Base-by-base conservation (phyloP, 2,888 invertebrate species). In the Noctua comes region DNA sequence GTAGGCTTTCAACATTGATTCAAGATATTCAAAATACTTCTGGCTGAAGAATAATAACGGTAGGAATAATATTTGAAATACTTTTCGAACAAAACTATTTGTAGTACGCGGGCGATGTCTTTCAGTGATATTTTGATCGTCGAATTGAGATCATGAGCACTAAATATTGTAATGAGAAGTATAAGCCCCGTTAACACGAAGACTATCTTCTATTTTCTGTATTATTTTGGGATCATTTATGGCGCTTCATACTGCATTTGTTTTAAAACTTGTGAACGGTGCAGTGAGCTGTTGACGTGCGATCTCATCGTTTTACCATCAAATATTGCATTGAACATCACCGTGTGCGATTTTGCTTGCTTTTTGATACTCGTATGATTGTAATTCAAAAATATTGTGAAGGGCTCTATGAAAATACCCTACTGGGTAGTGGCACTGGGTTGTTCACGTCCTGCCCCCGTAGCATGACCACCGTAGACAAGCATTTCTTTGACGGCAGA, bases 81-180 rank as follows among this genome's bases (percentile, higher is more conserved):
- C 31, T 48, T 71, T 80, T 76, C 0, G 18, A 68, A 68, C 57
- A 46, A 36, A 64, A 80, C 40, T 57, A 80, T 80, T 65, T 68
- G 21, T 65, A 31, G 13, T 40, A 75, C 3, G 54, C 48, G n/a
- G 46, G 11, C 2, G 31, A 43, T 59, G 40, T 51, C n/a, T 36
- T 27, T 48, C 18, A 54, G 16, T 57, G 8, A 10, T 64, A 54
- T 70, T 21, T 64, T 1, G 21, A 46, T 65, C 5, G 2, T 27
- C 21, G 31, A 46, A 7, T 2, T 40, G 21, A 31, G n/a, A 31
- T 21, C 18, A 48, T 48, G n/a, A 65, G n/a, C 1, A 5, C 10
- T 24, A 13, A 68, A 59, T 59, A 71, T 43, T 43, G 11, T 21
- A 31, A 40, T 59, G 6, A 24, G 24, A 24, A 13, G 1, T 2